Base-by-base conservation (phyloP, 2,888 invertebrate genomes). In the Cremastinae sp. region DNA sequence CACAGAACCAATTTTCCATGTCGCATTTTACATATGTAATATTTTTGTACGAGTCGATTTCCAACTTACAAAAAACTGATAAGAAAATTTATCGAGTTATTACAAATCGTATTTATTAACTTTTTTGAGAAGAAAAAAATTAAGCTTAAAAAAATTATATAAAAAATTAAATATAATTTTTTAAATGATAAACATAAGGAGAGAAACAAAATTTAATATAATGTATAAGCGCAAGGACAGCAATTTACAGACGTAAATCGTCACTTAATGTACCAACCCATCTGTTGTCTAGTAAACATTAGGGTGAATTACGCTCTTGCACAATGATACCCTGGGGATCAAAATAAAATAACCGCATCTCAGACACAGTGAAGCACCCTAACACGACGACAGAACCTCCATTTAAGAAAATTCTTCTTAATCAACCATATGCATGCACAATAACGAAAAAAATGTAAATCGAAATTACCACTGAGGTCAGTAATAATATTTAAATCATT, bases 301-400 rank as follows among this genome's bases (percentile, higher is more conserved):
- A 49, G 49, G 38, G 12, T 71, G 54, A 49, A 65, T 53, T 47
- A 54, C 28, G 16, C 43, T 9, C 43, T 7, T 43, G 10, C 2
- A 61, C 58, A 43, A 14, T 47, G 76, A 73, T 64, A 73, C 73
- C 76, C 73, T 5, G 54, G 76, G 71, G 59, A 70, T 49, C 41
- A 41, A n/a, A 45, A 70, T 64, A 34, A 74, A 74, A 73, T 76
- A 53, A 76, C 73, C 73, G 73, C 59, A 69, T 73, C 73, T 73
- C 65, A 69, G 61, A 76, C 69, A 54, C 53, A 22, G 28, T 28
- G 2, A 3, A 59, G 34, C 45, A 58, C 49, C 66, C 56, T 54
- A 41, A 20, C 54, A 68, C 20, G 28, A 56, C 38, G 16, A 47
- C 22, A 7, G 61, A 8, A 28, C 34, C n/a, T 14, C n/a, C 45